Evolutionary conservation across 2,888 invertebrate species (phyloP).

Genomic region (Alitta virens): DNA sequence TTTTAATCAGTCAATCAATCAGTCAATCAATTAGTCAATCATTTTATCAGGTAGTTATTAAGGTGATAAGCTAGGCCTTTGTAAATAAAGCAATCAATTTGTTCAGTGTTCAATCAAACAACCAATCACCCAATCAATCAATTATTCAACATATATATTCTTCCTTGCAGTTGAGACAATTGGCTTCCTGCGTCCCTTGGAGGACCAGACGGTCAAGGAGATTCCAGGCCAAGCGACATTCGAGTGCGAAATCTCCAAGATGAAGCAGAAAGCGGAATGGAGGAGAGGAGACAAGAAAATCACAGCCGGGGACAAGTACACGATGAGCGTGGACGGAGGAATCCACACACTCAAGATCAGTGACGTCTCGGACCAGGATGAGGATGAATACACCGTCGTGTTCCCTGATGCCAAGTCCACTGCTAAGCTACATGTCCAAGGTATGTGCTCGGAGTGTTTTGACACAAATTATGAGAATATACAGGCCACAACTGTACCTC

Average conservation of each 20-base stretch:
- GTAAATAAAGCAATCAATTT: no score
- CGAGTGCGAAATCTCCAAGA: constrained; percentile 76
- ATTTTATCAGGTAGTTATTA: no score
- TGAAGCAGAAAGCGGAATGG: constrained; percentile 79
- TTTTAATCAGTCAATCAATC: constrained; percentile 1
- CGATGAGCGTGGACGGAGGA: constrained; percentile 17
- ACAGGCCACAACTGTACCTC: no score
- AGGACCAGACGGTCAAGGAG: constrained; percentile 44
- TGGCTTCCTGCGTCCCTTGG: constrained; percentile 43
- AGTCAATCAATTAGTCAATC: not conserved
- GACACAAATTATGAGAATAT: no score
- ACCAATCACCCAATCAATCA: no score
- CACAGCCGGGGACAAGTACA: constrained; percentile 22
- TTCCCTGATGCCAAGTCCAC: constrained; percentile 14
- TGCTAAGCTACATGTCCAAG: constrained; percentile 16
- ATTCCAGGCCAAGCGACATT: constrained; percentile 65
- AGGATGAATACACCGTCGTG: constrained; percentile 26
- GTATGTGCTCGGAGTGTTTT: no score
- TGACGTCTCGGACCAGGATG: constrained; percentile 27
- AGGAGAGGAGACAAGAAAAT: constrained; percentile 55
- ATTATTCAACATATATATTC: no score
- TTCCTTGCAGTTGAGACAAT: constrained; percentile 34
- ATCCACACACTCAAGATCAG: constrained; percentile 26
- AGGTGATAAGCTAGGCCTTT: no score
- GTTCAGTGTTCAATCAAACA: no score